Percentiles rank a stretch among this genome's conserved stretches.
phyloP scores from a whole-genome alignment of 1,140 invertebrate genomes.

The Zelostemma sp. region DNA sequence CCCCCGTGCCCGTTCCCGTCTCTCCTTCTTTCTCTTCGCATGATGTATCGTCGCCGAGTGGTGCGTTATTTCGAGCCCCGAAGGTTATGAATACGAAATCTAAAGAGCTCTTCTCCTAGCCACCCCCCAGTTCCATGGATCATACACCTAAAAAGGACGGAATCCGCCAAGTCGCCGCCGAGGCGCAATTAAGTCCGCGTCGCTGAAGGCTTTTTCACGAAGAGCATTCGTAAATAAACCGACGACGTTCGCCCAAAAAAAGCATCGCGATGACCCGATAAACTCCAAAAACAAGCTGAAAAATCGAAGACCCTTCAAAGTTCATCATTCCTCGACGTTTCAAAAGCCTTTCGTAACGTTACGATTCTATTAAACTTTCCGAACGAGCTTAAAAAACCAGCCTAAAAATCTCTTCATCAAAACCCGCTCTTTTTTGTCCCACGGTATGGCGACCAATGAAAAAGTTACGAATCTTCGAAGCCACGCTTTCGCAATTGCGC shows the following conservation, averaged over 20 bases:
- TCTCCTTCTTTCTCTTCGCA: conserved; percentile 47
- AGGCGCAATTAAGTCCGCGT: conserved; percentile 40
- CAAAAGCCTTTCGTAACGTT: too few species aligned
- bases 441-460: too few species aligned
- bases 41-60: conserved; percentile 63
- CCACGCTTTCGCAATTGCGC: not conserved
- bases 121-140: conserved; percentile 27
- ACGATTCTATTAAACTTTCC: too few species aligned
- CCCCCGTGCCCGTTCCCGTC: conserved; percentile 21
- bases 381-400: too few species aligned
- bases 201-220: too few species aligned
- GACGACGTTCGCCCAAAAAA: not conserved
- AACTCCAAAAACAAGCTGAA: too few species aligned
- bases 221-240: not conserved
- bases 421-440: too few species aligned
- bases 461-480: not conserved
- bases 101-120: conserved; percentile 37
- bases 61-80: conserved; percentile 50
- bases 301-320: too few species aligned
- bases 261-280: too few species aligned
- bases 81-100: conserved; percentile 60
- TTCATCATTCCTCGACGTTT: too few species aligned
- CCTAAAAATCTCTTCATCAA: too few species aligned
- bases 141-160: conserved; percentile 33
- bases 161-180: conserved; percentile 43